Evolutionary conservation across 2,888 invertebrate genomes (phyloP).

Genomic region (Helicoverpa assulta): DNA sequence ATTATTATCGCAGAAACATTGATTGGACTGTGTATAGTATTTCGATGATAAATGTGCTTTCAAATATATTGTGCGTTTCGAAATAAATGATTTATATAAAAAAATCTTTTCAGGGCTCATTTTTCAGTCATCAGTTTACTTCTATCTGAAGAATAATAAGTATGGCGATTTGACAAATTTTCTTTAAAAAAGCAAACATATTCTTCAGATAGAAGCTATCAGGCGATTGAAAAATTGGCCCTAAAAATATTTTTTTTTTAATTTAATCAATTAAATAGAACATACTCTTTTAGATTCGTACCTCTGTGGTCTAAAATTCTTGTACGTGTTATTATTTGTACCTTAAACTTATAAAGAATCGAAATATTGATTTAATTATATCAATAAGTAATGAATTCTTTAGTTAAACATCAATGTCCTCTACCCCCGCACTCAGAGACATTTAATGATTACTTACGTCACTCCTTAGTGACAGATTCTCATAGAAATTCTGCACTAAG

Average conservation of each 20-base stretch:
- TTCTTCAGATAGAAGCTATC: too few relatives aligned
- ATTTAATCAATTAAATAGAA: background rate
- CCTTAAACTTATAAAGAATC: slow-evolving; percentile 16
- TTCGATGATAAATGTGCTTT: slow-evolving; percentile 25
- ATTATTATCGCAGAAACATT: slow-evolving; percentile 28
- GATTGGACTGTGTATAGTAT: slow-evolving; percentile 26
- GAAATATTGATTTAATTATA: slow-evolving; percentile 10
- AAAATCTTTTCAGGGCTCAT: too few relatives aligned
- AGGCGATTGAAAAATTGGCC: too few relatives aligned
- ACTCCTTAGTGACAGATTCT: too few relatives aligned
- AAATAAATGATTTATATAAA: background rate
- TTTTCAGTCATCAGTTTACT: too few relatives aligned
- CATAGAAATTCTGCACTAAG: too few relatives aligned
- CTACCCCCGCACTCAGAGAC: background rate
- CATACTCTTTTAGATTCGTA: slow-evolving; percentile 15
- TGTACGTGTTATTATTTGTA: slow-evolving; percentile 11
- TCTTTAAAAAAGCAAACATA: too few relatives aligned
- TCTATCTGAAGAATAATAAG: too few relatives aligned
- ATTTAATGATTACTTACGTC: too few relatives aligned
- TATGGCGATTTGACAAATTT: too few relatives aligned
- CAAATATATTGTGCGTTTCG: slow-evolving; percentile 41
- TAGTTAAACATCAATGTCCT: slow-evolving; percentile 13
- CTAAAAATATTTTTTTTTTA: background rate
- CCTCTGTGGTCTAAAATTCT: slow-evolving; percentile 27
- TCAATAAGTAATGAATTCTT: background rate